Percentiles rank a stretch among this genome's conserved stretches.
Conservation (phyloP, 35 echinoderm and acorn worm genomes). For the Heliocidaris tuberculata region DNA sequence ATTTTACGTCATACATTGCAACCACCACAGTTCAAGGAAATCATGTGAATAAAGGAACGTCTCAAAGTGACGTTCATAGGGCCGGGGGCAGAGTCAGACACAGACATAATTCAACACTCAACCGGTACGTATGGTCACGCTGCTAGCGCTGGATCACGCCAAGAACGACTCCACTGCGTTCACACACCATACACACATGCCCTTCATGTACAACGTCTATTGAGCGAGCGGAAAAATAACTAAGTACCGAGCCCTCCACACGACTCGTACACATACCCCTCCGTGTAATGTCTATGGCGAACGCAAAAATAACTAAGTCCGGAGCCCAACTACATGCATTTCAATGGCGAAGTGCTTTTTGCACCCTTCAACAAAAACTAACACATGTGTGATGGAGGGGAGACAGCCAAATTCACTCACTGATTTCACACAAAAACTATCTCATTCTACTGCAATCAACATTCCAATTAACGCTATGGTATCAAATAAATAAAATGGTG, state of each 20-base stretch:
- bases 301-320: conserved; percentile 44
- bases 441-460: not conserved
- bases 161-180: not conserved
- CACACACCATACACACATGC: not conserved
- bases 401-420: conserved; percentile 15
- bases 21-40: not conserved
- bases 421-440: not conserved
- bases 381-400: conserved; percentile 41
- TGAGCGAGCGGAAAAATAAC: not conserved
- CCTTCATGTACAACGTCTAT: not conserved
- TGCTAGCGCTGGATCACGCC: not conserved
- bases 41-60: not conserved
- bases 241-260: not conserved
- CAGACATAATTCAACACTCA: not conserved
- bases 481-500: not conserved
- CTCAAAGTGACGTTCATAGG: conserved; percentile 8
- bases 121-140: not conserved
- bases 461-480: conserved; percentile 5
- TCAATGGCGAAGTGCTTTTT: not conserved
- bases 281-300: not conserved
- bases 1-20: not conserved
- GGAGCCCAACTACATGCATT: not conserved
- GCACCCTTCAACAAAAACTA: conserved; percentile 18
- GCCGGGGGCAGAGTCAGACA: not conserved
- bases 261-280: not conserved